Evolutionary conservation across 2,113 vertebrate genomes (phyloP), one percentile per base, ranked within the genome.

Genomic region (Gorsachius goisagi): DNA sequence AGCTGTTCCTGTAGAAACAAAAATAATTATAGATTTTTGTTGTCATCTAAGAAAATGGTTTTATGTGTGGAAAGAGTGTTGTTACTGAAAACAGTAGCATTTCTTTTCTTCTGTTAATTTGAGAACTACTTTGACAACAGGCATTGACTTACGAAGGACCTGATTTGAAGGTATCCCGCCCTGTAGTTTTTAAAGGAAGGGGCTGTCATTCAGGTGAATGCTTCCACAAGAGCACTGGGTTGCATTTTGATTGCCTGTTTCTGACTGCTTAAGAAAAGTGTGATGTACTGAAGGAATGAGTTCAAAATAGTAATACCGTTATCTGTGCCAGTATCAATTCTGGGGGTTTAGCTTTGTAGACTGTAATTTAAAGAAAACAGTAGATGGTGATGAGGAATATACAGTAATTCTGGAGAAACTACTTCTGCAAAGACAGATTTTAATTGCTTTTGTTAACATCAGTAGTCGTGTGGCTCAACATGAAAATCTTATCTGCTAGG

Each of bases 391-490:
- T 69, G 22, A 64, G 15, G 30, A 53, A 26, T 59, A 12, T 24
- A 12, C 17, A 28, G 55, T 50, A 92, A 58, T 69, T 63, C 6
- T 30, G 37, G 39, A 60, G 45, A 72, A 90, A 76, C 44, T 58
- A 2, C 39, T 85, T 56, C 37, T 74, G 55, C 41, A 41, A 66
- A 69, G 67, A 8, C 33, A 83, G 50, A 45, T 66, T 69, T 74
- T n/a, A 69, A 33, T 74, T 86, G 30, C 24, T 73, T 60, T 69
- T 80, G 11, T 73, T 50, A 73, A 69, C 14, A 50, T 37, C 47
- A 15, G 0, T 63, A 69, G 41, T 55, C 0, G 4, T 59, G 53
- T 2, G 5, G 12, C 45, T 69, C 28, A 20, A 27, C 6, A 15
- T 64, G 56, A 82, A 85, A 75, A 33, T 35, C 2, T 5, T 19